Conservation (phyloP, 1,140 invertebrate species). For the Atopsyche davidsoni region DNA sequence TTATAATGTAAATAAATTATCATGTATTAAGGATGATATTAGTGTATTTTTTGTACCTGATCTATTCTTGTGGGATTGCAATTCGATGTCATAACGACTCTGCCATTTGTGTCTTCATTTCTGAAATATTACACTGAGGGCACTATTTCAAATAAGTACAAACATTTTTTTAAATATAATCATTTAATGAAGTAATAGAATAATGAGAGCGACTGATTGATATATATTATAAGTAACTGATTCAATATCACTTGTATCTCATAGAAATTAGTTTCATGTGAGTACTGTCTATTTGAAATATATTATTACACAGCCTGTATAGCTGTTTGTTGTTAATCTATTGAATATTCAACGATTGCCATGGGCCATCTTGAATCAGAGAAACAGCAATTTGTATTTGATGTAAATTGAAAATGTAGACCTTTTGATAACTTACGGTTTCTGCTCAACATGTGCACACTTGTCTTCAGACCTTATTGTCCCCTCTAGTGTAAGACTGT, state of each 20-base stretch:
- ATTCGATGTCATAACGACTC: conserved; percentile 47
- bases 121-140: not conserved
- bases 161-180: not conserved
- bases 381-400: too few relatives aligned
- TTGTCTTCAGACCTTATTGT: conserved; percentile 71
- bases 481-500: conserved; percentile 62
- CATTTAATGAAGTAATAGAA: not conserved
- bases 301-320: too few relatives aligned
- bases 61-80: conserved; percentile 49
- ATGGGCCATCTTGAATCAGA: too few relatives aligned
- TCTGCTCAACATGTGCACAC: too few relatives aligned
- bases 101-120: conserved; percentile 32
- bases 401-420: too few relatives aligned
- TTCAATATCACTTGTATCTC: not conserved
- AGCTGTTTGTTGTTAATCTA: too few relatives aligned
- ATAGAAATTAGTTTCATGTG: not conserved
- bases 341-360: too few relatives aligned
- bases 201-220: not conserved
- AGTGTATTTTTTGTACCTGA: conserved; percentile 47
- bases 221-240: not conserved
- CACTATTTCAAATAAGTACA: not conserved
- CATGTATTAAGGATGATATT: not conserved
- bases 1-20: not conserved
- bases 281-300: too few relatives aligned
- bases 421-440: too few relatives aligned